Base-by-base conservation (phyloP, 1,140 invertebrate genomes). In the Pristionchus pacificus region DNA sequence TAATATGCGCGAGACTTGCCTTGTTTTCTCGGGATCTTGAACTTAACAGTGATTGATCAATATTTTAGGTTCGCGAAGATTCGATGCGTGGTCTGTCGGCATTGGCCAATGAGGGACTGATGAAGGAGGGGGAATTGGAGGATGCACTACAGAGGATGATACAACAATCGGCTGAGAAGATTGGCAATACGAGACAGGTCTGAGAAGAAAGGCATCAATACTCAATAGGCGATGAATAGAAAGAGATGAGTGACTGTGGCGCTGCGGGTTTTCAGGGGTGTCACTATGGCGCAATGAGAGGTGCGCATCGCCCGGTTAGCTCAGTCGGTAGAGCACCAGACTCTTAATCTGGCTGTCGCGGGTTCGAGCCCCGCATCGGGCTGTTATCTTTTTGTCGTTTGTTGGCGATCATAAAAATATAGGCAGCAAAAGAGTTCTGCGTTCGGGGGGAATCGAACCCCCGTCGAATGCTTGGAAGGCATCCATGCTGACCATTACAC, bases 261-360 rank as follows among this genome's bases (percentile, higher is more conserved):
- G n/a, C n/a, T n/a, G n/a, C n/a, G n/a, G n/a, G n/a, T n/a, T n/a
- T n/a, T n/a, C n/a, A n/a, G n/a, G n/a, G n/a, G n/a, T n/a, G n/a
- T n/a, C n/a, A n/a, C n/a, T n/a, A n/a, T n/a, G n/a, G n/a, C n/a
- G n/a, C n/a, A n/a, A n/a, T n/a, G n/a, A n/a, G n/a, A n/a, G n/a
- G n/a, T n/a, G n/a, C n/a, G n/a, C n/a, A n/a, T n/a, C 38, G 79
- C 78, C 78, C 70, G 80, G 79, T 75, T 79, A 83, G 79, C 80
- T 80, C 80, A 83, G 79, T 81, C 81, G 79, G 79, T 83, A 81
- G 79, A 81, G 78, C 81, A 79, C 77, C 77, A 81, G 79, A 81
- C 79, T 83, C 79, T 83, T 83, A 81, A 81, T 79, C 79, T 81
- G 77, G 76, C 62, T 77, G 79, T 80, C 77, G 71, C 75, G 77